Conservation (phyloP, 1,140 invertebrate species). For the Pseudachorutes palmiensis region DNA sequence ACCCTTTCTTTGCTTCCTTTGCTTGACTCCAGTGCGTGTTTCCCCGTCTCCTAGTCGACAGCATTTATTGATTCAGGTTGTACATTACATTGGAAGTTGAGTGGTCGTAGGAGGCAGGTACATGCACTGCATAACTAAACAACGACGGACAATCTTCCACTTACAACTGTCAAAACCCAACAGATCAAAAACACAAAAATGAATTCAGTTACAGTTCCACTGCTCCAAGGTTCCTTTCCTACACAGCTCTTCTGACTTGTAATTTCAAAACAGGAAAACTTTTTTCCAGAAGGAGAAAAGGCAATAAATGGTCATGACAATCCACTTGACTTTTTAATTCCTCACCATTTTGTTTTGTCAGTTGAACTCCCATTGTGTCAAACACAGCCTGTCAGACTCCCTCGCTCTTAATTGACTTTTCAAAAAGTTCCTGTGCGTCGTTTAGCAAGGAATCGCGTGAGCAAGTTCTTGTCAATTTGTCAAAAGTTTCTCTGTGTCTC, state of each 20-base stretch:
- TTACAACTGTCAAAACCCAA: conserved; percentile 1
- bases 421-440: neutral
- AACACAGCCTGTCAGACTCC: neutral
- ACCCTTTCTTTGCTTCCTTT: neutral
- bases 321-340: neutral
- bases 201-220: neutral
- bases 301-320: neutral
- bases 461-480: too few relatives aligned
- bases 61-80: neutral
- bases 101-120: conserved; percentile 8
- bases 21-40: neutral
- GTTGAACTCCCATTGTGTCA: neutral
- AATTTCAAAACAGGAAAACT: neutral
- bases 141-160: neutral
- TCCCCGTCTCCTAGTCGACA: neutral
- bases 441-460: too few relatives aligned
- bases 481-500: too few relatives aligned
- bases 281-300: neutral
- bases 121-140: conserved; percentile 6
- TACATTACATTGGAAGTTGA: neutral
- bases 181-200: conserved; percentile 4
- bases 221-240: too few relatives aligned
- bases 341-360: neutral
- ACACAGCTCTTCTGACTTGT: conserved; percentile 2
- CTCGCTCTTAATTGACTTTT: neutral